Base-by-base conservation (phyloP, 2,113 vertebrate genomes). In the Gnathonemus echidnorhynchus region DNA sequence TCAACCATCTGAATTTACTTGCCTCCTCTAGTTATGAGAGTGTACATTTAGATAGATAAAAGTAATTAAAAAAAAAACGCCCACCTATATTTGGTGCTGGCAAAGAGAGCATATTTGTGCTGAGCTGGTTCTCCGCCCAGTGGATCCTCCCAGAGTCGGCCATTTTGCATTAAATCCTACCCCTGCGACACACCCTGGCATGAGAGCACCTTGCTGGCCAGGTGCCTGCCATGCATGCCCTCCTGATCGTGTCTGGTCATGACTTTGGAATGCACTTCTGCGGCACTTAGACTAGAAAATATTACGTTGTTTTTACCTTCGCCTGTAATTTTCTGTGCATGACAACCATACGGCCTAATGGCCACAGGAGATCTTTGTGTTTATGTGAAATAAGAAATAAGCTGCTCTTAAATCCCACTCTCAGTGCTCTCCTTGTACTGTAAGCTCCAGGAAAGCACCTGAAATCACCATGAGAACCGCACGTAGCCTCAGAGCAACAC, bases 181-280 rank as follows among this genome's bases (percentile, higher is more conserved):
- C 35, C 35, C 10, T 8, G 74, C 15, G 31, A n/a, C 42, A 42
- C 45, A 21, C 49, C 49, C 86, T 31, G n/a, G 5, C 27, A 53
- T 8, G 4, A n/a, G 48, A 87, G 9, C 49, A 9, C 10, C 27
- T 15, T 2, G 48, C 27, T 53, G 86, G 48, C n/a, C 48, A 1
- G 24, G 49, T 87, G 31, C 24, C 48, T 31, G 4, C 35, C 8
- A 3, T 13, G 7, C 1, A 2, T 62, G 35, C 21, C 46, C 2
- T 4, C 21, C 83, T 21, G 27, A 42, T 48, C 50, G 5, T 56
- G 87, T 46, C 21, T 58, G n/a, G 0, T 35, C 56, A 42, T 88
- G 53, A 46, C 56, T 88, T 88, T 42, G 87, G 87, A 88, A 88
- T 88, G 39, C 39, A 66, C 2, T 62, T 11, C 50, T 88, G 42